These are phyloP conservation scores for Borostomias antarcticus DNA, from an alignment of 2,797 vertebrate genomes.

Conservation along the genomic window DNA sequence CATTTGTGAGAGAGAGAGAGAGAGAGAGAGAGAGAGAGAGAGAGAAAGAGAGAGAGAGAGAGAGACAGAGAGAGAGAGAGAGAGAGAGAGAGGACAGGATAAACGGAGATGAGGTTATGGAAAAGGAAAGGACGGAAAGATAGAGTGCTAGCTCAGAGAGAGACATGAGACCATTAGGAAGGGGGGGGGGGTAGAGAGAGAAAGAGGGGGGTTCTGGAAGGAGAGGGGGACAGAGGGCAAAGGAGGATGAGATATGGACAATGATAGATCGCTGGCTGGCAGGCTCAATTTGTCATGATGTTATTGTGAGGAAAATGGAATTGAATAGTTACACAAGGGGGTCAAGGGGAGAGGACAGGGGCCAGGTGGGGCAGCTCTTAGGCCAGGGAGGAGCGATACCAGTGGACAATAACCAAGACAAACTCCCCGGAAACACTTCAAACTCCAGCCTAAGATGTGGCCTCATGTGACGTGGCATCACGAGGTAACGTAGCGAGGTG, in stretches of 20 bases:
- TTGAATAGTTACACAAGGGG: constrained; percentile 55
- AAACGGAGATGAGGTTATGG: constrained; percentile 47
- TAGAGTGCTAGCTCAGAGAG: constrained; percentile 49
- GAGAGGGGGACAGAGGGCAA: constrained; percentile 47
- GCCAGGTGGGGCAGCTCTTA: constrained; percentile 49
- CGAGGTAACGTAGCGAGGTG: too few species aligned
- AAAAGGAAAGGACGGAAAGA: constrained; percentile 58
- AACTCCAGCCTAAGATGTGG: constrained; percentile 44
- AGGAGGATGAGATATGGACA: constrained; percentile 68
- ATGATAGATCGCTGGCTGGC: constrained; percentile 73
- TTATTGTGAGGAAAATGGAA: constrained; percentile 74
- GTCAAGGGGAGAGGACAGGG: constrained; percentile 56
- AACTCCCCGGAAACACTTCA: constrained; percentile 47
- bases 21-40: constrained; percentile 12
- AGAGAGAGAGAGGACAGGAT: constrained; percentile 41
- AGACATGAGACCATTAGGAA: constrained; percentile 62
- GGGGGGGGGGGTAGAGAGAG: constrained; percentile 39
- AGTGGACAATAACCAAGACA: constrained; percentile 52
- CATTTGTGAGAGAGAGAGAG: neutral
- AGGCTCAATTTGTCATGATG: constrained; percentile 70
- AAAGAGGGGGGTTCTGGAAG: constrained; percentile 30
- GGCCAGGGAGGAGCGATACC: constrained; percentile 40
- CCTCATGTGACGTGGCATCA: neutral
- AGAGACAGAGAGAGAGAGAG: constrained; percentile 38
- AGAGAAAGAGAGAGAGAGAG: constrained; percentile 24